Evolutionary conservation across 2,113 vertebrate genomes (phyloP), one percentile per base, ranked within the genome.

Genomic region (Tupaia tana): DNA sequence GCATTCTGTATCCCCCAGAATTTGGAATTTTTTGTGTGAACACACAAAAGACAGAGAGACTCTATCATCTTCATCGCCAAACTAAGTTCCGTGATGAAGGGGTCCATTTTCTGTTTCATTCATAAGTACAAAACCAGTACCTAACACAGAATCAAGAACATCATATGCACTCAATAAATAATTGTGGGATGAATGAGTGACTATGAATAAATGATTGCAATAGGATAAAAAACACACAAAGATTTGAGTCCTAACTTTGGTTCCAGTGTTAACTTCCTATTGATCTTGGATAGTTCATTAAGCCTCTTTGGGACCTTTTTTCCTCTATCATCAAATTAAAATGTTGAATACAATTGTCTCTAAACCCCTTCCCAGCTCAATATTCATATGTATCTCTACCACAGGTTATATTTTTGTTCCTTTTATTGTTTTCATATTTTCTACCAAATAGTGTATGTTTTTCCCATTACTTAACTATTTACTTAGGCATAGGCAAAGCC

Each of bases 371-470:
- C 81, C 61, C 59, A 74, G 13, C 59, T 93, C 81, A 92, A 92
- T 84, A 75, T 85, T 90, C 16, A 34, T 67, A 86, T 74, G 14
- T 74, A 29, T 84, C 22, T 54, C 67, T 93, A 14, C 14, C 64
- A 66, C 2, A 73, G 25, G 29, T 75, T 86, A 59, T 86, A 4
- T 77, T n/a, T 93, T 84, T 69, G 9, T 73, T 59, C 63, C 24
- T 78, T 89, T 96, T 64, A 59, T 89, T 79, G 7, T 58, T 86
- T 91, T 81, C 25, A 29, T 69, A 64, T 52, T 85, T 96, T 73
- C 69, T 81, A 70, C 43, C 34, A 7, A 52, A 61, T 43, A 34
- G 18, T 61, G 2, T 43, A 78, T 89, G 66, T 25, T 80, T 89
- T 95, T 7, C 78, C 19, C 34, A 63, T 9, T 67, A 22, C 34